phyloP scores from a whole-genome alignment of 2,888 invertebrate species.

The Eurytoma californica region DNA sequence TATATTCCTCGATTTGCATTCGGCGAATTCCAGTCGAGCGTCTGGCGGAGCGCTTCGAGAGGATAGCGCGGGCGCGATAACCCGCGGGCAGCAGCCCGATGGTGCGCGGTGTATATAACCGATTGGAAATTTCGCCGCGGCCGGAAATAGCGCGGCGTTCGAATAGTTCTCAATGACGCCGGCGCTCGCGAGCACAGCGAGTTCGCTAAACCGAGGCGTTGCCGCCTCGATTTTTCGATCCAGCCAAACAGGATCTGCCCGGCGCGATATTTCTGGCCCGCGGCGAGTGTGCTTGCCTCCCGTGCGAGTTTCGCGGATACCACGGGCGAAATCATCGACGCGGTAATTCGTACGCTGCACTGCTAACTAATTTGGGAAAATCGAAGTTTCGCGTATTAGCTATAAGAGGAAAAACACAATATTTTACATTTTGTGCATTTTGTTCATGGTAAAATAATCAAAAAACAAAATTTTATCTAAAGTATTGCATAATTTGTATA shows the following conservation, averaged over 20 bases:
- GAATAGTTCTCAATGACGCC: conserved; percentile 52
- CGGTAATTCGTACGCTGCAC: neutral
- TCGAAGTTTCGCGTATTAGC: neutral
- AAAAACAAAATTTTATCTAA: too few species aligned
- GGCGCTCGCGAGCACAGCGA: neutral
- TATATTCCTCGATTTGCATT: neutral
- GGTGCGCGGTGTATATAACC: neutral
- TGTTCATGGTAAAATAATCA: too few species aligned
- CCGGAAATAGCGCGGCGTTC: conserved; percentile 49
- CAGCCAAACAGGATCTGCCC: conserved; percentile 18
- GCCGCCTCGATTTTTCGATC: neutral
- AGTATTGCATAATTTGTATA: too few species aligned
- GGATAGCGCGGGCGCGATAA: neutral
- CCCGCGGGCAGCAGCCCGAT: neutral
- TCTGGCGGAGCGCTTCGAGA: neutral
- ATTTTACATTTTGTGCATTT: too few species aligned
- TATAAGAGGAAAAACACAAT: neutral
- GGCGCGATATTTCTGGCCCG: too few species aligned
- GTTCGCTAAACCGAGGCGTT: conserved; percentile 13
- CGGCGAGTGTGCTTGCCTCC: neutral
- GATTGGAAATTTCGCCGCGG: conserved; percentile 41
- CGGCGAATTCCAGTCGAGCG: neutral
- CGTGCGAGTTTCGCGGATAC: neutral
- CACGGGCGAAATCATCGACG: neutral
- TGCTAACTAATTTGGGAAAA: neutral